These are phyloP conservation scores for Helicoverpa zea DNA, from an alignment of 1,140 invertebrate species.

Conservation along the genomic window DNA sequence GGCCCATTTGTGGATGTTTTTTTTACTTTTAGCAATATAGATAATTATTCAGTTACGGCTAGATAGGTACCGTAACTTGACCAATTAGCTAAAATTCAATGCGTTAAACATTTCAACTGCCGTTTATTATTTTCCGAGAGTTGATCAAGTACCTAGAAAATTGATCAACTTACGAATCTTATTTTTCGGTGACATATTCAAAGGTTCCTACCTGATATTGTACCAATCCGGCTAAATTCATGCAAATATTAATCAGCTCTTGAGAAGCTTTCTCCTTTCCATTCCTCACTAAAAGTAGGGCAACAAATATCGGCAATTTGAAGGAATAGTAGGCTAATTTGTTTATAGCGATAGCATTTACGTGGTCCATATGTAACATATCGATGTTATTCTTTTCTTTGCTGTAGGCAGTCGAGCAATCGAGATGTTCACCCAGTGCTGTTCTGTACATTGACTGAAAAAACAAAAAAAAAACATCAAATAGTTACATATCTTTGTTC, in stretches of 20 bases:
- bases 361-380: slow-evolving; percentile 90
- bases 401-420: slow-evolving; percentile 82
- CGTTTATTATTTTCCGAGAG: too few species aligned
- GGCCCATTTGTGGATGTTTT: too few species aligned
- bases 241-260: slow-evolving; percentile 22
- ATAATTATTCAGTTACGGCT: too few species aligned
- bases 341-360: slow-evolving; percentile 93
- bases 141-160: too few species aligned
- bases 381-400: slow-evolving; percentile 69
- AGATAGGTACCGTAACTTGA: too few species aligned
- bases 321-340: slow-evolving; percentile 96
- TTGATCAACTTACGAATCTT: too few species aligned
- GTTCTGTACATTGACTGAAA: background rate
- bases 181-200: too few species aligned
- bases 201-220: slow-evolving; percentile 91
- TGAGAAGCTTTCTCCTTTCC: background rate
- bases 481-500: too few species aligned
- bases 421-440: slow-evolving; percentile 89
- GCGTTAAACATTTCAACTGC: too few species aligned
- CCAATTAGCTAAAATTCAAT: too few species aligned
- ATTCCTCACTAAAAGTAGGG: slow-evolving; percentile 11
- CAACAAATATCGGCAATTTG: slow-evolving; percentile 88
- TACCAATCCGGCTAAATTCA: slow-evolving; percentile 94
- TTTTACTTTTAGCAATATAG: too few species aligned
- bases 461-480: background rate